Conservation (phyloP, 2,888 invertebrate species). For the Carpatolechia fugitivella region DNA sequence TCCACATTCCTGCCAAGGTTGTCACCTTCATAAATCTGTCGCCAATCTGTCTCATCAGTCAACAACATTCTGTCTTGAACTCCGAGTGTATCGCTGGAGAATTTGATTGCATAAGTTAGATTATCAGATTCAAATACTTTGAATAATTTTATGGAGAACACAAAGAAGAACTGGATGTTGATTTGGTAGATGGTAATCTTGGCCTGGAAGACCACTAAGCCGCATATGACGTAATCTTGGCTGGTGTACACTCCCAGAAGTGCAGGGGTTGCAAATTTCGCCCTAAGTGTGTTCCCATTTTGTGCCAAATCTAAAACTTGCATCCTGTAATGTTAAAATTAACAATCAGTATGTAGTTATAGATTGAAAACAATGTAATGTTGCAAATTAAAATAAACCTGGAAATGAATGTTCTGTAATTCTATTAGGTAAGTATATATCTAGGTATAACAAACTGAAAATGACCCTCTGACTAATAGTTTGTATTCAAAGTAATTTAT, state of each 20-base stretch:
- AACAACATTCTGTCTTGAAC: neutral
- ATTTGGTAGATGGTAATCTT: neutral
- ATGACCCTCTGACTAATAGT: too few species aligned
- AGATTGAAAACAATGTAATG: too few species aligned
- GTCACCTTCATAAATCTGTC: conserved; percentile 1
- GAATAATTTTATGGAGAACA: neutral
- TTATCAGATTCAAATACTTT: neutral
- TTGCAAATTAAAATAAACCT: too few species aligned
- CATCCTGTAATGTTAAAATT: neutral
- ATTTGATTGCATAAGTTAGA: neutral
- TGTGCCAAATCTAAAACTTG: neutral
- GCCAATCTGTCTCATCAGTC: neutral
- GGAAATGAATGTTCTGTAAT: too few species aligned
- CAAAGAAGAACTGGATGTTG: conserved; percentile 2
- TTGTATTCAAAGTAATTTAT: too few species aligned
- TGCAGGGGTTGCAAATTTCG: neutral
- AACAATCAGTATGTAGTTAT: neutral
- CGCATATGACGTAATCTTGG: neutral
- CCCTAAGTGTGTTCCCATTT: neutral
- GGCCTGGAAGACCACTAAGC: neutral
- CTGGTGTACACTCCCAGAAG: neutral
- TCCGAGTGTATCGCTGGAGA: neutral
- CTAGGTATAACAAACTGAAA: too few species aligned
- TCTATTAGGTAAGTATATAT: too few species aligned
- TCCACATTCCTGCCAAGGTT: neutral